Percentiles rank a stretch among this genome's conserved stretches.
phyloP scores from a whole-genome alignment of 2,888 invertebrate species.

The Hypena proboscidalis region DNA sequence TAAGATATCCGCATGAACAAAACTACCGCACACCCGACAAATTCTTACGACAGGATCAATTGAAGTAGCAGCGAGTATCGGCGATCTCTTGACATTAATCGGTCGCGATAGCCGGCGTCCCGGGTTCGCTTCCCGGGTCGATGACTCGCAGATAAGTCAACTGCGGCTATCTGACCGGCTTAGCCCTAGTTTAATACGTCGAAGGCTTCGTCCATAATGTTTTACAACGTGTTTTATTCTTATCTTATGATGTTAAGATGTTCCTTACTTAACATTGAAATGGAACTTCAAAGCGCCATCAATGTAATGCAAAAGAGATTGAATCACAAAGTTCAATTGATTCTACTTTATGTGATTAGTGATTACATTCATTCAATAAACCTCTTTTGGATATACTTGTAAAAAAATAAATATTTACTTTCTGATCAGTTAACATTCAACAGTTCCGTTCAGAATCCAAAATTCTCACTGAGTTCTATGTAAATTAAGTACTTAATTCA shows the following conservation, averaged over 20 bases:
- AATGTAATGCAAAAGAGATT: too few relatives aligned
- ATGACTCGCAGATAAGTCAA: conserved; percentile 35
- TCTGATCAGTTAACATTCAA: too few relatives aligned
- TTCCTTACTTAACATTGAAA: too few relatives aligned
- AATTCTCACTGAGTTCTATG: too few relatives aligned
- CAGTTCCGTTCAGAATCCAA: too few relatives aligned
- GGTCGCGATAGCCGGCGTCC: conserved; percentile 23
- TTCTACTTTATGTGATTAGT: too few relatives aligned
- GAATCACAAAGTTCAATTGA: too few relatives aligned
- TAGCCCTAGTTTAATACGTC: conserved; percentile 11
- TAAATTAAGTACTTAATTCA: too few relatives aligned
- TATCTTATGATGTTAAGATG: conserved; percentile 1
- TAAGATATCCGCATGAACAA: background rate
- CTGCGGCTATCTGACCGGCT: conserved; percentile 26
- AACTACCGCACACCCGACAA: conserved; percentile 15
- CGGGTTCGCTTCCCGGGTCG: conserved; percentile 39
- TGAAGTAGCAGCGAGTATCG: conserved; percentile 26
- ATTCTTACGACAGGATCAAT: conserved; percentile 22
- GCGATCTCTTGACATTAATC: conserved; percentile 35
- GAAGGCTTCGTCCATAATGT: conserved; percentile 3
- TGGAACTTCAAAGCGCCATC: too few relatives aligned
- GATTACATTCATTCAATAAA: too few relatives aligned
- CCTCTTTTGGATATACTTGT: too few relatives aligned
- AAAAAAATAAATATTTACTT: too few relatives aligned
- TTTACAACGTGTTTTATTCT: background rate